A percentile compares a stretch with the other conserved stretches of the same genome.
These are phyloP conservation scores for Trichogramma pretiosum DNA, from an alignment of 1,140 invertebrate genomes.

Conservation along the genomic window DNA sequence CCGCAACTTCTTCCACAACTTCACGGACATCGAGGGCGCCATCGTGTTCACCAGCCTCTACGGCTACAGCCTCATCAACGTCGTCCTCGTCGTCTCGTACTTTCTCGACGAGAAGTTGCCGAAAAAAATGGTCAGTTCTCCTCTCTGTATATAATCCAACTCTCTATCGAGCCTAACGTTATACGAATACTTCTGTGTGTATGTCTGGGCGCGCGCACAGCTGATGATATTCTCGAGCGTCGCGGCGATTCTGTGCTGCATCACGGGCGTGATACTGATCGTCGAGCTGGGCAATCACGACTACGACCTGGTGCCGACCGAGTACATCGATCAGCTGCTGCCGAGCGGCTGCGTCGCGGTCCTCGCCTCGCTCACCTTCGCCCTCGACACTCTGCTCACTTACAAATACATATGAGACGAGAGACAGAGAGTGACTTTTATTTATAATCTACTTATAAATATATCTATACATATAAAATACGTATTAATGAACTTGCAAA, in stretches of 20 bases:
- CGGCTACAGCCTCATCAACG: conserved; percentile 27
- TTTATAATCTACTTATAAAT: neutral
- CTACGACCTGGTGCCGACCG: conserved; percentile 29
- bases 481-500: too few species aligned
- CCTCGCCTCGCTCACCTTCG: conserved; percentile 30
- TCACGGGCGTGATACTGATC: conserved; percentile 32
- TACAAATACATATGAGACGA: conserved; percentile 32
- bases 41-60: conserved; percentile 26
- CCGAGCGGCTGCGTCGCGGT: conserved; percentile 34
- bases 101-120: conserved; percentile 27
- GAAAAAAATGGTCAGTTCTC: conserved; percentile 26
- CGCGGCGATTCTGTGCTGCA: conserved; percentile 31
- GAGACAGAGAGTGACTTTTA: conserved; percentile 7
- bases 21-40: conserved; percentile 2
- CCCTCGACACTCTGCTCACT: conserved; percentile 30
- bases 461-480: neutral
- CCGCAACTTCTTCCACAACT: conserved; percentile 11
- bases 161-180: conserved; percentile 1
- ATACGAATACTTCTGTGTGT: conserved; percentile 10
- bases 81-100: conserved; percentile 24
- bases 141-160: too few species aligned
- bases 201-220: too few species aligned
- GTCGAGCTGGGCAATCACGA: conserved; percentile 31
- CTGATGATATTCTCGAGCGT: conserved; percentile 30
- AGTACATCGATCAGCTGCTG: conserved; percentile 32